Percentiles rank a stretch among this genome's conserved stretches.
phyloP scores from a whole-genome alignment of 2,888 invertebrate genomes.

The Hemistola chrysoprasaria region DNA sequence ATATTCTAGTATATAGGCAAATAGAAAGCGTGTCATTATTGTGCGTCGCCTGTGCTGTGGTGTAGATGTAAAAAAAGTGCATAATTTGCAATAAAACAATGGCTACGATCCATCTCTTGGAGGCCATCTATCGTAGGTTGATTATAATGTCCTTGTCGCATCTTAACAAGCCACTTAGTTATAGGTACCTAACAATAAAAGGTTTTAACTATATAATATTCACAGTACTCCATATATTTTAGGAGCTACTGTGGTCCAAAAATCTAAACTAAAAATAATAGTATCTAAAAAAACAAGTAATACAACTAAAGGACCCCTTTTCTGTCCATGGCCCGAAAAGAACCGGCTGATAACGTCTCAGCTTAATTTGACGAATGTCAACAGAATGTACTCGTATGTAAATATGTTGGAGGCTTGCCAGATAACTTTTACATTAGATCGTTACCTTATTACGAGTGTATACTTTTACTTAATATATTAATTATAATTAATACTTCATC shows the following conservation, averaged over 20 bases:
- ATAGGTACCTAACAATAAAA: conserved; percentile 37
- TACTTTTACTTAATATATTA: too few relatives aligned
- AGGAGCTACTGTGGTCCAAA: too few relatives aligned
- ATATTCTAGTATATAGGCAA: too few relatives aligned
- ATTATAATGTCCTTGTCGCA: conserved; percentile 47
- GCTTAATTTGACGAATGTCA: conserved; percentile 47
- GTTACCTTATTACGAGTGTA: too few relatives aligned
- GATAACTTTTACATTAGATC: too few relatives aligned
- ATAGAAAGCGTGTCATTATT: conserved; percentile 70
- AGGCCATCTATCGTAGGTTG: conserved; percentile 43
- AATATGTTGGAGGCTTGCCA: conserved; percentile 28
- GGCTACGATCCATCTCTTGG: conserved; percentile 47
- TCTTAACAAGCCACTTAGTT: conserved; percentile 42
- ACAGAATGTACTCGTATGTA: too few relatives aligned
- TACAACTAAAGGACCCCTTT: conserved; percentile 47
- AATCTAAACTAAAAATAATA: too few relatives aligned
- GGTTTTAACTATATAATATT: conserved; percentile 14
- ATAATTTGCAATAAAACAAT: conserved; percentile 60
- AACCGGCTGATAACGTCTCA: conserved; percentile 52
- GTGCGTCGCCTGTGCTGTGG: conserved; percentile 46
- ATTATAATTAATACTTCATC: too few relatives aligned
- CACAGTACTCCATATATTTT: too few relatives aligned
- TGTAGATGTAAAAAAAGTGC: conserved; percentile 54
- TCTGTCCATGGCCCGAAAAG: conserved; percentile 65
- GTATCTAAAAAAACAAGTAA: conserved; percentile 23